Evolutionary conservation across 1,140 invertebrate species (phyloP).

Genomic region (silkworm (Bombyx mori)): DNA sequence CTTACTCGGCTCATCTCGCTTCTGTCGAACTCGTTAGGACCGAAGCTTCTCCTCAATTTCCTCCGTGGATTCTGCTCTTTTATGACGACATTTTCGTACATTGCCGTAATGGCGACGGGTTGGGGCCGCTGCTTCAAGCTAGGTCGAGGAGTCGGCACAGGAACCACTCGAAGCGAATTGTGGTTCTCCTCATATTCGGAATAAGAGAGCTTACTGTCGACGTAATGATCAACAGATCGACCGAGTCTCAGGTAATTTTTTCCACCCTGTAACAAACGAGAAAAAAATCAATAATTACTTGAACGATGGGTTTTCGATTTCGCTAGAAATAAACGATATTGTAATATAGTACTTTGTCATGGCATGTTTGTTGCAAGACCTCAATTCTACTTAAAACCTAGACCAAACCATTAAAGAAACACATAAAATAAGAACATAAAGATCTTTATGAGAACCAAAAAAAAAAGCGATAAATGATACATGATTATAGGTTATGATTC

Average conservation of each 20-base stretch:
- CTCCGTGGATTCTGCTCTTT: conserved; percentile 81
- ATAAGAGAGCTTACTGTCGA: conserved; percentile 72
- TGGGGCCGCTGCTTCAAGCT: conserved; percentile 70
- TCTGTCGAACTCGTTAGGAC: conserved; percentile 71
- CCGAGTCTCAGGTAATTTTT: conserved; percentile 76
- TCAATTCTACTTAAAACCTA: no score
- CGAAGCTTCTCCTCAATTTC: conserved; percentile 76
- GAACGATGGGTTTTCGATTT: no score
- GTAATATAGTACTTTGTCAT: no score
- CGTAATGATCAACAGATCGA: conserved; percentile 82
- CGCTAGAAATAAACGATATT: no score
- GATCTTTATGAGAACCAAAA: no score
- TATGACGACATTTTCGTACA: conserved; percentile 80
- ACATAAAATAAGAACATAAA: no score
- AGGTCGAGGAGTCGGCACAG: conserved; percentile 56
- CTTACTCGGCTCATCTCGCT: conserved; percentile 48
- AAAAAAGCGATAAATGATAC: no score
- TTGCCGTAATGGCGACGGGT: conserved; percentile 80
- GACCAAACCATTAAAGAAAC: no score
- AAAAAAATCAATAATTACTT: not conserved
- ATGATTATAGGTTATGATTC: no score
- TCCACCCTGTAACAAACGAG: conserved; percentile 59
- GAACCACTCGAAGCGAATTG: conserved; percentile 56
- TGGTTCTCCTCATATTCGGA: conserved; percentile 71
- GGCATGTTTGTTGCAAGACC: no score